Percentiles rank a stretch among this genome's conserved stretches.
These are phyloP conservation scores for Acrobasis consociella DNA, from an alignment of 2,888 invertebrate species.

Conservation along the genomic window DNA sequence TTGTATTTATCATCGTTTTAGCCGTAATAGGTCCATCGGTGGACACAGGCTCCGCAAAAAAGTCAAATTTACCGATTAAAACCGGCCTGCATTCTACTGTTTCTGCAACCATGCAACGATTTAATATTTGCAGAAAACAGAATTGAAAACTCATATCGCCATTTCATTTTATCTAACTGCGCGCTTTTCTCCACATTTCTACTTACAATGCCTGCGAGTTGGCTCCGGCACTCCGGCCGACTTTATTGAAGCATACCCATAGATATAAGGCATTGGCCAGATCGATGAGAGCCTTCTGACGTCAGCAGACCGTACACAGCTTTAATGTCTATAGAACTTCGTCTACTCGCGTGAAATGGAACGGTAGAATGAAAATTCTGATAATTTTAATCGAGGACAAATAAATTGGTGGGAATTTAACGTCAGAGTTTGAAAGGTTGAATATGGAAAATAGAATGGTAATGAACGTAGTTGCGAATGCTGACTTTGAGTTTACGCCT, in stretches of 20 bases:
- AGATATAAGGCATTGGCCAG: constrained; percentile 15
- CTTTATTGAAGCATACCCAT: constrained; percentile 16
- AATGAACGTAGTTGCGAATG: no score
- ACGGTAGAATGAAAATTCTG: neutral
- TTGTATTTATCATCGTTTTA: no score
- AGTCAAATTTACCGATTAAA: no score
- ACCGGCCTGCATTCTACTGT: no score
- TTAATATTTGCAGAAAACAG: no score
- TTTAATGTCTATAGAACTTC: constrained; percentile 21
- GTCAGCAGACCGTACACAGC: constrained; percentile 20
- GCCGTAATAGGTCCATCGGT: no score
- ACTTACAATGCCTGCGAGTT: constrained; percentile 6
- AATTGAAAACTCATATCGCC: no score
- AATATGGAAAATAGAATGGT: no score
- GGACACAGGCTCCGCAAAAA: no score
- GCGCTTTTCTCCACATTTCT: neutral
- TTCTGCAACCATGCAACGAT: no score
- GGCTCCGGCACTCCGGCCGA: constrained; percentile 17
- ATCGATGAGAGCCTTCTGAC: constrained; percentile 22
- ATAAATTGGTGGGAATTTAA: neutral
- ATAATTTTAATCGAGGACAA: neutral
- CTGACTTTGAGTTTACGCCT: no score
- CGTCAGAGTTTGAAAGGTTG: neutral
- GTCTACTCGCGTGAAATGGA: constrained; percentile 13
- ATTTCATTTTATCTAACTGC: neutral